A percentile compares a stretch with the other conserved stretches of the same genome.
These are phyloP conservation scores for Dermolepida albohirtum DNA, from an alignment of 2,888 invertebrate genomes.

Conservation along the genomic window DNA sequence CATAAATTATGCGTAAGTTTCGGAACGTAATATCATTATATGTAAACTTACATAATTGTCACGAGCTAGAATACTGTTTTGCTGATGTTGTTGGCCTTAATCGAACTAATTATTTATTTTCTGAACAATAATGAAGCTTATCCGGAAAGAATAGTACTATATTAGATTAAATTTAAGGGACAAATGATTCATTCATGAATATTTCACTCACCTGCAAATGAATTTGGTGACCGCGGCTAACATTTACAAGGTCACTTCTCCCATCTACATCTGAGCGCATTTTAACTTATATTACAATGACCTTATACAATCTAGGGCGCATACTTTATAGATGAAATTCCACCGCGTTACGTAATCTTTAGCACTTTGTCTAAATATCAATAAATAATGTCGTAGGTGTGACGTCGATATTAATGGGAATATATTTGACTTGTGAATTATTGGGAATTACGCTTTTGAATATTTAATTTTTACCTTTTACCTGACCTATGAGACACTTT, in stretches of 20 bases:
- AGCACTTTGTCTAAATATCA: slow-evolving; percentile 4
- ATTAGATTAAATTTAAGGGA: no score
- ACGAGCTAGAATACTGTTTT: no score
- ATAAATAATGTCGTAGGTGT: neutral
- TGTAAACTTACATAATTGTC: no score
- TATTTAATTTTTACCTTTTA: slow-evolving; percentile 9
- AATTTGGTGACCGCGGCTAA: slow-evolving; percentile 19
- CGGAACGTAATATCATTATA: no score
- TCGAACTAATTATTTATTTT: no score
- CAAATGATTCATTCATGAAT: slow-evolving; percentile 4
- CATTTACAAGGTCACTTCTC: slow-evolving; percentile 20
- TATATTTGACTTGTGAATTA: neutral
- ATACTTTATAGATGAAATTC: slow-evolving; percentile 24
- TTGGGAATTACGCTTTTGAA: slow-evolving; percentile 10
- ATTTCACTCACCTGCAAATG: slow-evolving; percentile 1
- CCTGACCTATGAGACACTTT: slow-evolving; percentile 4
- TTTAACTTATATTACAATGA: slow-evolving; percentile 27
- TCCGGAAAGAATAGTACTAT: no score
- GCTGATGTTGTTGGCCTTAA: no score
- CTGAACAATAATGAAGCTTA: no score
- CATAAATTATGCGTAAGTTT: no score
- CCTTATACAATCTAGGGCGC: slow-evolving; percentile 28
- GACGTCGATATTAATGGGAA: neutral
- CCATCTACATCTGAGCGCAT: slow-evolving; percentile 7
- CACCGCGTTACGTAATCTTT: slow-evolving; percentile 2